Base-by-base conservation (phyloP, 2,888 invertebrate genomes). In the Gryllus longicercus region DNA sequence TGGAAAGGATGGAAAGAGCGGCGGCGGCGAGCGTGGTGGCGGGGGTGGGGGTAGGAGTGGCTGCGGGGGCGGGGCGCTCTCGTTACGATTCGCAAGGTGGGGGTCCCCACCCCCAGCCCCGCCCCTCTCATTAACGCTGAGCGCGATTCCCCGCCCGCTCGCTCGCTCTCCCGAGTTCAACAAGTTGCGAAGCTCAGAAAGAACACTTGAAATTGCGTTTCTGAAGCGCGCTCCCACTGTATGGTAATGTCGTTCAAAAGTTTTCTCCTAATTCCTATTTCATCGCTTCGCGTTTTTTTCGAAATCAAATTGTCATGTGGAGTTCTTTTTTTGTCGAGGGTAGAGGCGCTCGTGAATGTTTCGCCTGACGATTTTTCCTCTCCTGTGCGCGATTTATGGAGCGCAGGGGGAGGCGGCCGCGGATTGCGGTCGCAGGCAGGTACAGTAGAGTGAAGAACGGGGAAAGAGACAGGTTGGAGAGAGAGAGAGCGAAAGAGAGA, bases 111-210 rank as follows among this genome's bases (percentile, higher is more conserved):
- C n/a, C 63, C 16, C n/a, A 14, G 16, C 4, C 16, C 63, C 63
- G n/a, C 63, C 63, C 63, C 63, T 63, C 63, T 63, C 63, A 63
- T 63, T 63, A 63, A 63, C 63, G 63, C 63, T 18, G n/a, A 63
- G 63, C 63, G 63, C 63, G 63, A 63, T 63, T 63, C 63, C 16
- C 63, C n/a, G 63, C n/a, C 11, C 16, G 63, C 18, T 63, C 63
- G 18, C 63, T 63, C 63, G n/a, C 63, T 63, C 63, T 18, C n/a
- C n/a, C 63, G 16, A 63, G n/a, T 63, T 63, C 63, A 63, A 63
- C 63, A 63, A 63, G 63, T 63, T 63, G 63, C 63, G 63, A 63
- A 63, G 63, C 63, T 63, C 63, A 63, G 16, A n/a, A 16, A 63
- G 16, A 63, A 63, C 63, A 63, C n/a, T 63, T n/a, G 63, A 63